Conservation (phyloP, 2,797 vertebrate genomes). For the Phataginus tetradactyla region DNA sequence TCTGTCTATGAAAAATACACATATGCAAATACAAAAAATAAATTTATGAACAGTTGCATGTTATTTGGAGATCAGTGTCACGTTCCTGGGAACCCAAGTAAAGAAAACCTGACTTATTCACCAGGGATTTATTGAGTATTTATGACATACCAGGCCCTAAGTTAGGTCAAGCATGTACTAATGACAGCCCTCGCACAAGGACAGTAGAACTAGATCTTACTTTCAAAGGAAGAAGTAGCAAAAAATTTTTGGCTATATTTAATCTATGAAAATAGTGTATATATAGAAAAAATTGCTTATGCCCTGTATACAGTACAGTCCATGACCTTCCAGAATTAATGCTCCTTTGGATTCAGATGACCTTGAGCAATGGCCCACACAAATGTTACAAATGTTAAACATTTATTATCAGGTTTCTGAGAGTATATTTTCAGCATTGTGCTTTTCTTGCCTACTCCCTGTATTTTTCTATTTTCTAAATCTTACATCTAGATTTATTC, state of each 20-base stretch:
- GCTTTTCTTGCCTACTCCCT: background rate
- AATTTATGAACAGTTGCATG: background rate
- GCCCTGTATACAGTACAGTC: rapidly evolving
- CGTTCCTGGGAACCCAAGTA: background rate
- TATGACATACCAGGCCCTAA: background rate
- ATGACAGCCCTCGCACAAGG: background rate
- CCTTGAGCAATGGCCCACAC: background rate
- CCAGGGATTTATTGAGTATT: background rate
- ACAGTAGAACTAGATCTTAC: background rate
- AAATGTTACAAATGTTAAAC: background rate
- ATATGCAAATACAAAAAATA: background rate
- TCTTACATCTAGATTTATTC: background rate
- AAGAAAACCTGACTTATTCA: background rate
- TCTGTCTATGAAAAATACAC: background rate
- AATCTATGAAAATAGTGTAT: background rate
- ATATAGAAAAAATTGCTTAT: background rate
- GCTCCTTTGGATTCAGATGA: background rate
- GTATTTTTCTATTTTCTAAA: conserved; percentile 6
- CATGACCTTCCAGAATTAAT: background rate
- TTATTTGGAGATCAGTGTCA: background rate
- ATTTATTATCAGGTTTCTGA: background rate
- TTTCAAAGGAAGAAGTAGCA: background rate
- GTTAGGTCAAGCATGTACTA: background rate
- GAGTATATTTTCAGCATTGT: background rate
- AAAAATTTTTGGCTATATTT: background rate